Percentiles rank a stretch among this genome's conserved stretches.
These are phyloP conservation scores for Falco columbarius DNA, from an alignment of 2,797 vertebrate genomes.

Conservation along the genomic window DNA sequence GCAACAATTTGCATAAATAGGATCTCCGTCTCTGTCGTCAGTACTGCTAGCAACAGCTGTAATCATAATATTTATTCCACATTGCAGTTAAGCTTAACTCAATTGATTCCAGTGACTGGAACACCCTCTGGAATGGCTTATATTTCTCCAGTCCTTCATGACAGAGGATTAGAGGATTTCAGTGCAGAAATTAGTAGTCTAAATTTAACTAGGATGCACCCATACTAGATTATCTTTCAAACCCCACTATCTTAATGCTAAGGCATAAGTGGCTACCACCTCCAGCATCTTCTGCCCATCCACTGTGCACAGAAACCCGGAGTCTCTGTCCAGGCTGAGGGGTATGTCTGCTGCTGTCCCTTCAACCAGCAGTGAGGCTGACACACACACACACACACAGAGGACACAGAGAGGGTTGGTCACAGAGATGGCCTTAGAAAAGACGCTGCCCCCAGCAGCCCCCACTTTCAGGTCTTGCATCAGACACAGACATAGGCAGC, in stretches of 20 bases:
- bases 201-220: background rate
- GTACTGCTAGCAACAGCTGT: background rate
- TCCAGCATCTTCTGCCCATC: background rate
- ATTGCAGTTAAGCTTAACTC: background rate
- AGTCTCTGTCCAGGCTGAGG: background rate
- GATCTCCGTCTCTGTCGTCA: background rate
- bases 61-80: background rate
- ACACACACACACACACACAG: too few species aligned
- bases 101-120: background rate
- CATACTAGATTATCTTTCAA: background rate
- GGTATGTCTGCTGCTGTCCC: background rate
- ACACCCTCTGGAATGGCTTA: background rate
- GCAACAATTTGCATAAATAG: conserved; percentile 5
- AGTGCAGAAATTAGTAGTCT: background rate
- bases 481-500: background rate
- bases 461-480: background rate
- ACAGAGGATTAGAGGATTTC: background rate
- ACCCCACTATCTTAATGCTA: background rate
- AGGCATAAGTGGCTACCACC: background rate
- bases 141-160: background rate
- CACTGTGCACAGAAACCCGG: rapidly evolving
- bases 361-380: background rate
- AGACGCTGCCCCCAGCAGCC: rapidly evolving
- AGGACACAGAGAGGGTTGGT: too few species aligned
- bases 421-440: background rate